These are phyloP conservation scores for Cantharis rustica DNA, from an alignment of 2,888 invertebrate genomes.

Conservation along the genomic window DNA sequence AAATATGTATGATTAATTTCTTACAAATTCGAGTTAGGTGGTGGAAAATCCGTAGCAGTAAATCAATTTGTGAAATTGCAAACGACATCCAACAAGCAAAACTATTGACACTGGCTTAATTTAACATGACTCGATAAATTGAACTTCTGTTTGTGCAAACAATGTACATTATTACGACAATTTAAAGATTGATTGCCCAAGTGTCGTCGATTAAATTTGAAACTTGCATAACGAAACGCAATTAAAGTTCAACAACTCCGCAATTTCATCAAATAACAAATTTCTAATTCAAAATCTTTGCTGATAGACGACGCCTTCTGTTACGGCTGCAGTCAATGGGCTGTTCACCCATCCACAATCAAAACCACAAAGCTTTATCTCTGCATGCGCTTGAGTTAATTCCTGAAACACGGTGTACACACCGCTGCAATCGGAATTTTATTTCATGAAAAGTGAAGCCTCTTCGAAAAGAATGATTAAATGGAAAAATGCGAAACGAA, in stretches of 20 bases:
- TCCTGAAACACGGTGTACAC: neutral
- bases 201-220: neutral
- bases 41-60: neutral
- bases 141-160: neutral
- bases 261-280: neutral
- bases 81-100: neutral
- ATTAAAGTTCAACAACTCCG: neutral
- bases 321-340: neutral
- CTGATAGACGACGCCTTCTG: neutral
- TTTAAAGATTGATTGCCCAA: neutral
- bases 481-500: neutral
- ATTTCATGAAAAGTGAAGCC: neutral
- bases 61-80: neutral
- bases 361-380: neutral
- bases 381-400: neutral
- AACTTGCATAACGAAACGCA: neutral
- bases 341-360: neutral
- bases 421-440: neutral
- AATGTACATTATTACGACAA: neutral
- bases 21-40: neutral
- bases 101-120: neutral
- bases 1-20: neutral
- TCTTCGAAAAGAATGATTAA: neutral
- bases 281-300: neutral
- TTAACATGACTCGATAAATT: neutral